Evolutionary conservation across 1,140 invertebrate genomes (phyloP), one percentile per base, ranked within the genome.

Genomic region (Drosophila sucinea): DNA sequence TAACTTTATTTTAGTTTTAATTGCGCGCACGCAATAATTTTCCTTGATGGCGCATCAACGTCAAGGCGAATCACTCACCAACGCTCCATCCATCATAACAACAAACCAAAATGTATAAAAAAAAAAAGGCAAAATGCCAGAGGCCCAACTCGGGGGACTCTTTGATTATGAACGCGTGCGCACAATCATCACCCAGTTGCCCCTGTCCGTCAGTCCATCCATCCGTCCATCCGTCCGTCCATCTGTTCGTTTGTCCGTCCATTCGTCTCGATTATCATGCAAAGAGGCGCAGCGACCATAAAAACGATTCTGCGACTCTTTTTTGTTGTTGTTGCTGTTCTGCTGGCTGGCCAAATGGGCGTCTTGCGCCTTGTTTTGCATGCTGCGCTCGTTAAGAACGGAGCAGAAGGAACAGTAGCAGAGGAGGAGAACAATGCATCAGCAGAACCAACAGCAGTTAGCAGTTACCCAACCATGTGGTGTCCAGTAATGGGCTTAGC

Each of bases 1-100:
- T 60, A 80, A 87, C 70, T 80, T 89, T 83, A 80, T 87, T 89
- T 87, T 89, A 84, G 80, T 89, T 87, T 87, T 83, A 87, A 84
- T 87, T 87, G 84, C 67, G 84, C 77, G 84, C 80, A 83, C 76
- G 80, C 84, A 89, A 89, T 89, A 89, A 89, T 89, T 89, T 89
- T 84, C 80, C 79, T 81, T 89, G 84, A 89, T 89, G 84, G 80
- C 68, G 74, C 84, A 89, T 89, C 83, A 87, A 89, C 79, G 83
- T 87, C 83, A 87, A 80, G 79, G 73, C 80, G 84, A 83, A 84
- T 84, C 80, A 80, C 80, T 79, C 44, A 69, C 75, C 77, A 87
- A 74, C 84, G 74, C 76, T 86, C 76, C 83, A 86, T 86, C 83
- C 83, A 86, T 86, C 83, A 86, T 86, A 51, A 51, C 44, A 51